Evolutionary conservation across 2,113 vertebrate species (phyloP), one percentile per base, ranked within the genome.

Genomic region (Brienomyrus longianalis): DNA sequence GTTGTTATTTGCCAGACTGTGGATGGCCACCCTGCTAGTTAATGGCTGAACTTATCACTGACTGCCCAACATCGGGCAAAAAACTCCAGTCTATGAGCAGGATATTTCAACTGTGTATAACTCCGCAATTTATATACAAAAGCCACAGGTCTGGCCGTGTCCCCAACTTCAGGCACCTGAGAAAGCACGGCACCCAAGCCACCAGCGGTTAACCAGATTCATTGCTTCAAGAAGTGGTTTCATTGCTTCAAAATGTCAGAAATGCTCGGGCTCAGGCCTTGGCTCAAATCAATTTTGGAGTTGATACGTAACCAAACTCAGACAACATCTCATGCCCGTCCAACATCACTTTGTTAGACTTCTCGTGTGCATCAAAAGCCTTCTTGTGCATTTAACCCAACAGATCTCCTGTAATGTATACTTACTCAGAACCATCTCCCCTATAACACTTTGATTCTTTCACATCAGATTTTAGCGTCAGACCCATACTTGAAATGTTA

Each of bases 391-490:
- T 74, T 8, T 31, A 74, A 35, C 27, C 66, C 66, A 74, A 74
- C n/a, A 74, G 31, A 35, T 17, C 10, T 74, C 66, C 66, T 74
- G 66, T 74, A 35, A 13, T 35, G 27, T 35, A 74, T 11, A 74
- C 66, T 74, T 74, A n/a, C 66, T 35, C 13, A 66, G 89, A 77
- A 5, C 87, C 87, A 45, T 90, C 88, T 31, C 87, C 83, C 87
- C 86, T 54, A 87, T 54, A 54, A 54, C 47, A 27, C 51, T 23
- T 23, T 87, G 50, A 48, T 54, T 87, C 85, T 86, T 86, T 91
- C 9, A 91, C 87, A 88, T 86, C 89, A 77, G 87, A 91, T 88
- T 90, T 91, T 27, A 88, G 45, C 80, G 88, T 87, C 21, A 66
- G 56, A 43, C 87, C 45, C 23, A 91, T 59, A 66, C 54, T 31